These are phyloP conservation scores for Tetragonula carbonaria DNA, from an alignment of 2,888 invertebrate species.

Conservation along the genomic window DNA sequence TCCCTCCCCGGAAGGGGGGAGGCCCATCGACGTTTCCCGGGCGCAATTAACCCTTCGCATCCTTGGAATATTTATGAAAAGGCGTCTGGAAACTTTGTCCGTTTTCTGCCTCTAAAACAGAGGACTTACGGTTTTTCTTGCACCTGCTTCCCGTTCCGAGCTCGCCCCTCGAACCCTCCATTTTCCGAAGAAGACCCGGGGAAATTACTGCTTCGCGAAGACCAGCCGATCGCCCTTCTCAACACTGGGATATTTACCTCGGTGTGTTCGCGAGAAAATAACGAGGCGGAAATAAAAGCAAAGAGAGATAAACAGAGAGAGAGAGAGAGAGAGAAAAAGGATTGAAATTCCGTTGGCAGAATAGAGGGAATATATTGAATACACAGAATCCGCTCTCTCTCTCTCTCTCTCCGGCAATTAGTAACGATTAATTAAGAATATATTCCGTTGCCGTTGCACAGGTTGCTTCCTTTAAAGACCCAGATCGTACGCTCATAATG, in stretches of 20 bases:
- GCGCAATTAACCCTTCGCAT: slow-evolving; percentile 25
- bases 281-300: slow-evolving; percentile 1
- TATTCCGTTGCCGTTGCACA: not conserved
- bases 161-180: not conserved
- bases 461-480: not conserved
- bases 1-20: not conserved
- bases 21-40: not conserved
- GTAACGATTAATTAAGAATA: slow-evolving; percentile 40
- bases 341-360: too few relatives aligned
- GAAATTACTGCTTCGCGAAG: not conserved
- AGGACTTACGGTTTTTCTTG: slow-evolving; percentile 5
- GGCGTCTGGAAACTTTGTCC: slow-evolving; percentile 13
- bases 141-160: not conserved
- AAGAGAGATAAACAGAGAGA: not conserved
- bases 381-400: not conserved
- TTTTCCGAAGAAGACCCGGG: not conserved
- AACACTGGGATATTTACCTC: not conserved
- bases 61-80: slow-evolving; percentile 39
- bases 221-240: slow-evolving; percentile 14
- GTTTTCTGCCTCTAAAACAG: not conserved
- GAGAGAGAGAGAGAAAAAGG: too few relatives aligned
- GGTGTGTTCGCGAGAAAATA: not conserved
- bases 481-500: slow-evolving; percentile 13
- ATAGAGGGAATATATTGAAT: not conserved
- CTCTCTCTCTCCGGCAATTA: slow-evolving; percentile 15